Evolutionary conservation across 2,888 invertebrate species (phyloP).

Genomic region (Drosophila acutilabella): DNA sequence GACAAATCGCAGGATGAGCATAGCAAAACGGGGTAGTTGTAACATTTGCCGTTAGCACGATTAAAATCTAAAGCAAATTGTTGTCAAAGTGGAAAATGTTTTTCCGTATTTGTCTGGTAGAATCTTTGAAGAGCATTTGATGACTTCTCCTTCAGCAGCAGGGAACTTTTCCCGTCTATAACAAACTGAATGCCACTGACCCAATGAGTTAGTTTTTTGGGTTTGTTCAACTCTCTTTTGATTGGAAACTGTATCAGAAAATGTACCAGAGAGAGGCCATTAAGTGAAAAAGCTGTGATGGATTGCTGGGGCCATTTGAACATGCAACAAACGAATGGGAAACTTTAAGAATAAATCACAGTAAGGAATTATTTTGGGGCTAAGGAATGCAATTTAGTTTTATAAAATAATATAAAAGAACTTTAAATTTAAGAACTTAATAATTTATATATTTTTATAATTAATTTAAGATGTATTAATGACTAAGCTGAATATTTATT

Average conservation of each 20-base stretch:
- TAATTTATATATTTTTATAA: no score
- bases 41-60: constrained; percentile 67
- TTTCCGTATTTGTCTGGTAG: constrained; percentile 69
- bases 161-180: background rate
- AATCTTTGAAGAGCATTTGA: constrained; percentile 55
- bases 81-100: constrained; percentile 55
- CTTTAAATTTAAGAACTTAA: no score
- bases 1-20: constrained; percentile 1
- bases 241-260: constrained; percentile 17
- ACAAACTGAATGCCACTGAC: constrained; percentile 69
- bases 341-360: background rate
- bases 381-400: no score
- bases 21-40: background rate
- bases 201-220: constrained; percentile 68
- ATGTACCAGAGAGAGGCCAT: background rate
- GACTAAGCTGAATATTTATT: no score
- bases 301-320: background rate
- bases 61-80: constrained; percentile 73
- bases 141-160: constrained; percentile 15
- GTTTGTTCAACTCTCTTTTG: constrained; percentile 48
- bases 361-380: no score
- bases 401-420: no score
- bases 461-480: no score
- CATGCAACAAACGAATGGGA: background rate
- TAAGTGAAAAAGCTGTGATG: background rate